Evolutionary conservation across 2,888 invertebrate species (phyloP).

Genomic region (Seladonia tumulorum): DNA sequence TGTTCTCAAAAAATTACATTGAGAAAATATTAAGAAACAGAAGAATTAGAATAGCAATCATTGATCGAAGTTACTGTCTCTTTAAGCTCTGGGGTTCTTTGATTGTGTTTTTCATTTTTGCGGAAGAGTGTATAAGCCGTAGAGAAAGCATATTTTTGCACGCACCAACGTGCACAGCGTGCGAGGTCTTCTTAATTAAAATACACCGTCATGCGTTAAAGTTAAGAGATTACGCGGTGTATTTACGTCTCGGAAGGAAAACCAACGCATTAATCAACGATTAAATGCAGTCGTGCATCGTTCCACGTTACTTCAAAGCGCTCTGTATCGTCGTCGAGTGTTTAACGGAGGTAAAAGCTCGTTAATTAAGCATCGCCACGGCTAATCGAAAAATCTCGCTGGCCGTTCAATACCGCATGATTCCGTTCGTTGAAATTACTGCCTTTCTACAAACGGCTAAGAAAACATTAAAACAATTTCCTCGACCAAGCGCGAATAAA

Average conservation of each 20-base stretch:
- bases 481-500: background rate
- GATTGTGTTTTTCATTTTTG: no score
- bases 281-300: background rate
- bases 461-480: background rate
- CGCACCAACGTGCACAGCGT: background rate
- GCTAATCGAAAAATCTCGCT: slow-evolving; percentile 42
- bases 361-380: slow-evolving; percentile 55
- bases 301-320: background rate
- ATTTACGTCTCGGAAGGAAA: background rate
- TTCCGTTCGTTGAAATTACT: background rate
- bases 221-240: background rate
- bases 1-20: no score
- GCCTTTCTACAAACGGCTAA: background rate
- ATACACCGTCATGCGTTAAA: background rate
- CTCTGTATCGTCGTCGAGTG: background rate
- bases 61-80: no score
- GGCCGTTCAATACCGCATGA: background rate
- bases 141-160: background rate
- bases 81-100: no score
- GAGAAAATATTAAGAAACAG: no score
- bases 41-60: no score
- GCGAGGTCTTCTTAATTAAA: background rate
- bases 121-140: background rate
- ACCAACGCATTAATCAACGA: background rate
- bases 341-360: slow-evolving; percentile 22